Conservation (phyloP, 2,888 invertebrate species). For the Dasypogon diadema region DNA sequence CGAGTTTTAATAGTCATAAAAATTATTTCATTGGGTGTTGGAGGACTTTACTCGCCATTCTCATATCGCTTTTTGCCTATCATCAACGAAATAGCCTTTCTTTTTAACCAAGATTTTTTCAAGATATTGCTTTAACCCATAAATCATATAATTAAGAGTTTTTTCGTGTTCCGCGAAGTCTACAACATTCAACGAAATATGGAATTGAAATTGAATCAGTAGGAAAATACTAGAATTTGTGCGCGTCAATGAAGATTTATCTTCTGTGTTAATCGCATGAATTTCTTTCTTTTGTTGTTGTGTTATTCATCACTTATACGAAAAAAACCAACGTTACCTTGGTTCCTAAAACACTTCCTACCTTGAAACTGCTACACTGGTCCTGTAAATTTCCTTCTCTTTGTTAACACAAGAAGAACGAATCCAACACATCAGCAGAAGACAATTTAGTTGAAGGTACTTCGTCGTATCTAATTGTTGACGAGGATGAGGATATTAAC, state of each 20-base stretch:
- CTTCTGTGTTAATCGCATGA: slow-evolving; percentile 64
- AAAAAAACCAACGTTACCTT: too few relatives aligned
- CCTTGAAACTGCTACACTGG: slow-evolving; percentile 28
- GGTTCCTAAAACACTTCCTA: too few relatives aligned
- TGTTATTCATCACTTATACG: too few relatives aligned
- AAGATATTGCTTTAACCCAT: background rate
- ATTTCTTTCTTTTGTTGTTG: slow-evolving; percentile 59
- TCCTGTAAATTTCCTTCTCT: slow-evolving; percentile 39
- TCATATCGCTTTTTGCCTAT: background rate
- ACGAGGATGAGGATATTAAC: slow-evolving; percentile 66
- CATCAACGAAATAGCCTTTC: background rate
- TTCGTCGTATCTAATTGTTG: slow-evolving; percentile 64
- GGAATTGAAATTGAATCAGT: slow-evolving; percentile 6
- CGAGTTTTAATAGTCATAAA: slow-evolving; percentile 44
- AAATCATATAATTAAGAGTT: background rate
- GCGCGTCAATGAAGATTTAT: slow-evolving; percentile 2
- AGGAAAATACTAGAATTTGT: slow-evolving; percentile 19
- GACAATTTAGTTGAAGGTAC: slow-evolving; percentile 37
- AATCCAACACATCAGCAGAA: slow-evolving; percentile 24
- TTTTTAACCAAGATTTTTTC: background rate
- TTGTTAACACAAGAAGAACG: slow-evolving; percentile 37
- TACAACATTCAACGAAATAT: slow-evolving; percentile 43
- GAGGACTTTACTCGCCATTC: slow-evolving; percentile 41
- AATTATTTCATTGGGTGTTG: slow-evolving; percentile 53
- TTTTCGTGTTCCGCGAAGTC: background rate